Conservation (phyloP, 2,113 vertebrate species). For the Procavia capensis region DNA sequence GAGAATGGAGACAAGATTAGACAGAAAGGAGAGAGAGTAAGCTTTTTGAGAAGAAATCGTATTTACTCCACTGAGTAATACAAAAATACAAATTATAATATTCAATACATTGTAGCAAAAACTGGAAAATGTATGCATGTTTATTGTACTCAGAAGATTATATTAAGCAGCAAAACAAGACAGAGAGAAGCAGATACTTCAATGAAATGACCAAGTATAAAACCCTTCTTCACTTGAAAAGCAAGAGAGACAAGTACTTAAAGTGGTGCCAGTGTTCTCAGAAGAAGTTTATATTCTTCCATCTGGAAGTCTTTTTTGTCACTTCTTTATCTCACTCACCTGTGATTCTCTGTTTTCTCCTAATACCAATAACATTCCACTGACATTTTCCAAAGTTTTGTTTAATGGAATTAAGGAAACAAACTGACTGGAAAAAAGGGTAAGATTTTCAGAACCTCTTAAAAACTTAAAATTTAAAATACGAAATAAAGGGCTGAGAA, state of each 20-base stretch:
- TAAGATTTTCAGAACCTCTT: background rate
- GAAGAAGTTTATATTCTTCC: background rate
- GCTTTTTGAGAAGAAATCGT: background rate
- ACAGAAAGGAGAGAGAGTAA: background rate
- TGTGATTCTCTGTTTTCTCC: background rate
- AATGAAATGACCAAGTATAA: background rate
- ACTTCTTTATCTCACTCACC: background rate
- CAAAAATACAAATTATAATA: background rate
- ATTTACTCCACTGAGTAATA: background rate
- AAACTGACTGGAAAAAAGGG: background rate
- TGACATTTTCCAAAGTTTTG: background rate
- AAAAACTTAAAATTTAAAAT: background rate
- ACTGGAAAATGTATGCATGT: background rate
- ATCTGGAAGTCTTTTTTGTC: background rate
- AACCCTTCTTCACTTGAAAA: background rate
- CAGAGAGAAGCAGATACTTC: background rate
- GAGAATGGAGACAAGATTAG: background rate
- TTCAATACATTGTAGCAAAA: background rate
- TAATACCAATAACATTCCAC: background rate
- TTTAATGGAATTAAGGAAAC: background rate
- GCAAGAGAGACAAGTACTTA: background rate
- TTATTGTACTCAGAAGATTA: background rate
- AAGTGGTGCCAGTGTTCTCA: background rate
- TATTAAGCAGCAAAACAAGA: background rate
- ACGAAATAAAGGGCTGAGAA: background rate